Base-by-base conservation (phyloP, 2,888 invertebrate species). In the Macrosoma leucophasiata region DNA sequence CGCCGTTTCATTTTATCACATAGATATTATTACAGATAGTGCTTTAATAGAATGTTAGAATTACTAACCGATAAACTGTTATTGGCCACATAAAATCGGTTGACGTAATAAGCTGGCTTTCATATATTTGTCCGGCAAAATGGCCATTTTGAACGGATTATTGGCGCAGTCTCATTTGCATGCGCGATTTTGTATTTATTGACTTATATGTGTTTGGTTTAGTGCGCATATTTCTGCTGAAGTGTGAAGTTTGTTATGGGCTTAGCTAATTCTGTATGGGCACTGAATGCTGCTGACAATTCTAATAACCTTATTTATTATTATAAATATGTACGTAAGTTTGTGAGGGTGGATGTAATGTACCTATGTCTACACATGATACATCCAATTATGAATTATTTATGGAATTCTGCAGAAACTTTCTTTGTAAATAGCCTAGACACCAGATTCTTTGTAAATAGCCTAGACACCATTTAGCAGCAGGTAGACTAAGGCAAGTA, bases 111-210 rank as follows among this genome's bases (percentile, higher is more conserved):
- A 73, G 65, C 61, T 48, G 58, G 58, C 60, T 69, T 76, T 68
- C 71, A 69, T 75, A 74, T 72, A 74, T 76, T 72, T 66, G 69
- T 65, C 59, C 58, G 62, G 75, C 76, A 75, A 76, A 79, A 71
- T 58, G 73, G 45, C 54, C 69, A 62, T 67, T 74, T 65, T 60
- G 64, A 56, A 43, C 44, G 50, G 50, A 61, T 64, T 69, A 64
- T 62, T 57, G 56, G 43, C 23, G 30, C 41, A 53, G 45, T 36
- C 50, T 57, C 47, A 65, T 72, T 73, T 64, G 62, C 71, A 72
- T 71, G 51, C 62, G 62, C 43, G 56, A 55, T 59, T 62, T 58
- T 44, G 59, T 58, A 55, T 66, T 62, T 63, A 64, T 66, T 58
- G 48, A 53, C 51, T 55, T 60, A 48, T 58, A 49, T 47, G 35